Base-by-base conservation (phyloP, 1,140 invertebrate genomes). In the Goniozus legneri region DNA sequence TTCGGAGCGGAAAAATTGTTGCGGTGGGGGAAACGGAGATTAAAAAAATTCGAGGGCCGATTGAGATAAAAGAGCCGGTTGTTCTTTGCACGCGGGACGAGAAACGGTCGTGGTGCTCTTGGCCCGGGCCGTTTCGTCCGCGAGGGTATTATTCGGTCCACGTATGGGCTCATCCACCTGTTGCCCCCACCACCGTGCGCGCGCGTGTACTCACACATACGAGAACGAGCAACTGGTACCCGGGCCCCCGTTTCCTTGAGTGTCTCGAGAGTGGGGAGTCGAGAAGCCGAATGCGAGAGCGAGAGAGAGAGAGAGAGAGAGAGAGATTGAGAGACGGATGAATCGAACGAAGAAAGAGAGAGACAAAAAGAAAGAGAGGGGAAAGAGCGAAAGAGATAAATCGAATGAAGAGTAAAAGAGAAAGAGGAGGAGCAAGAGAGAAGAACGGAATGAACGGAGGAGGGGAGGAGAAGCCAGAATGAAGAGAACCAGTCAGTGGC, bases 81-180 rank as follows among this genome's bases (percentile, higher is more conserved):
- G n/a, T n/a, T n/a, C 22, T 47, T 52, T 54, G 24, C 43, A 30
- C 30, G 10, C 8, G 18, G 15, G 30, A 41, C 32, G 32, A 42
- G 34, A 30, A 43, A 38, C 21, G 15, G 35, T 31, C 24, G 16
- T n/a, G 10, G 38, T 24, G 24, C 15, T 15, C 13, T 13, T 35
- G 31, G 39, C 19, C 33, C 30, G 18, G 31, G 20, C n/a, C 15
- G 18, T 20, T 27, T 18, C 33, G n/a, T n/a, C n/a, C n/a, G n/a
- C n/a, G n/a, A n/a, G n/a, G 37, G 34, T 43, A 52, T 63, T 56
- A 64, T 64, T 62, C 59, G 35, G 41, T 50, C 40, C 55, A 54
- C 58, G 52, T 47, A 55, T 50, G 46, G 16, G 32, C 41, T 44
- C 50, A 56, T 60, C 60, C 62, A 69, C 67, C 64, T 68, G 65